Conservation (phyloP, 2,888 invertebrate species). For the Dorcus hopei region DNA sequence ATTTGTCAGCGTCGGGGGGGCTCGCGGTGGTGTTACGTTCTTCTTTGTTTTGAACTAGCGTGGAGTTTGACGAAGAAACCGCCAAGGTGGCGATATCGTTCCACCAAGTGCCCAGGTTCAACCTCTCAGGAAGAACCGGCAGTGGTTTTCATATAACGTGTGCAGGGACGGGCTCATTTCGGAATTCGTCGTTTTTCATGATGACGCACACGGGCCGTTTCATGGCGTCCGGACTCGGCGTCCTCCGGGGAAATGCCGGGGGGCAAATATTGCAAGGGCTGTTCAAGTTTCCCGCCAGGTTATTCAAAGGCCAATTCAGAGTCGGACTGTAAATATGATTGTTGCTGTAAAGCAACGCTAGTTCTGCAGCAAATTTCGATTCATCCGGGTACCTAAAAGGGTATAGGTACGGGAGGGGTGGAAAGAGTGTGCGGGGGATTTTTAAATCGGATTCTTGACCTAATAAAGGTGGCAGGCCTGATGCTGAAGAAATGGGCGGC, state of each 20-base stretch:
- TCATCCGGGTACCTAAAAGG: slow-evolving; percentile 60
- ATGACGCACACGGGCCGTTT: slow-evolving; percentile 62
- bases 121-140: slow-evolving; percentile 73
- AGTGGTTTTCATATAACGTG: slow-evolving; percentile 85
- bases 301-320: slow-evolving; percentile 44
- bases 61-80: slow-evolving; percentile 38
- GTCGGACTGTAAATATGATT: slow-evolving; percentile 55
- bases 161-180: slow-evolving; percentile 47
- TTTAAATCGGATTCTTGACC: slow-evolving; percentile 59
- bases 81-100: slow-evolving; percentile 48
- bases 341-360: slow-evolving; percentile 63
- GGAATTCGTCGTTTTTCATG: slow-evolving; percentile 59
- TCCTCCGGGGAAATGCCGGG: slow-evolving; percentile 42
- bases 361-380: slow-evolving; percentile 64
- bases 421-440: slow-evolving; percentile 64
- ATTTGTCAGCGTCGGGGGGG: slow-evolving; percentile 3
- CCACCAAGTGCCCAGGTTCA: slow-evolving; percentile 55
- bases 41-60: slow-evolving; percentile 5
- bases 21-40: slow-evolving; percentile 3
- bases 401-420: slow-evolving; percentile 70
- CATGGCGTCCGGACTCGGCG: slow-evolving; percentile 45
- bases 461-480: slow-evolving; percentile 51
- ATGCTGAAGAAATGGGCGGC: slow-evolving; percentile 50
- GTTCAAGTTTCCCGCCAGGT: slow-evolving; percentile 29
- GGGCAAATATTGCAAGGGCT: slow-evolving; percentile 46